Percentiles rank a stretch among this genome's conserved stretches.
Conservation (phyloP, 2,113 vertebrate species). For the Chionis minor region DNA sequence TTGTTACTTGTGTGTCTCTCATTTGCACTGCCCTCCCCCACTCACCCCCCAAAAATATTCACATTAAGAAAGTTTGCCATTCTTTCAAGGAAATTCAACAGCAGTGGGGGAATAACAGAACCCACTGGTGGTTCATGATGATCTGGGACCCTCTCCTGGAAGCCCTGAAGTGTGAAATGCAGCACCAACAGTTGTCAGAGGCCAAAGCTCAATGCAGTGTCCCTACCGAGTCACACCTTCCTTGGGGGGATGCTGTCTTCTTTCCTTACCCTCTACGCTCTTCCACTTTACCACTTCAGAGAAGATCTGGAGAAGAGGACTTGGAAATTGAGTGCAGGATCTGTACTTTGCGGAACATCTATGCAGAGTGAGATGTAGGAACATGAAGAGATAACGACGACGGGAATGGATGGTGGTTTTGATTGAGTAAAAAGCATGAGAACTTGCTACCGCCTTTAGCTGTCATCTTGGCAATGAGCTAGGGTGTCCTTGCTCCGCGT, state of each 20-base stretch:
- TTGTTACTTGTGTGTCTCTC: not conserved
- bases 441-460: not conserved
- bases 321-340: not conserved
- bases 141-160: not conserved
- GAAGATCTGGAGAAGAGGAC: not conserved
- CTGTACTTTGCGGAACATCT: not conserved
- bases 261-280: not conserved
- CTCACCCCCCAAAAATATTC: not conserved
- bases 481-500: not conserved
- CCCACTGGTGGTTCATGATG: not conserved
- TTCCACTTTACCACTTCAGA: not conserved
- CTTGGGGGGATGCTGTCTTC: not conserved
- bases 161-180: not conserved
- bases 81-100: not conserved
- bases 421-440: not conserved
- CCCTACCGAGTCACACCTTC: fast-evolving
- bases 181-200: not conserved
- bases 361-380: not conserved
- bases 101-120: not conserved
- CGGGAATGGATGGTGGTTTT: not conserved
- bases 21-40: not conserved
- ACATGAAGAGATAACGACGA: not conserved
- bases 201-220: fast-evolving
- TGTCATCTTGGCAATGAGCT: not conserved
- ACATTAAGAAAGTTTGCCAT: not conserved